Evolutionary conservation across 2,888 invertebrate genomes (phyloP).

Genomic region (Ditula angustiorana): DNA sequence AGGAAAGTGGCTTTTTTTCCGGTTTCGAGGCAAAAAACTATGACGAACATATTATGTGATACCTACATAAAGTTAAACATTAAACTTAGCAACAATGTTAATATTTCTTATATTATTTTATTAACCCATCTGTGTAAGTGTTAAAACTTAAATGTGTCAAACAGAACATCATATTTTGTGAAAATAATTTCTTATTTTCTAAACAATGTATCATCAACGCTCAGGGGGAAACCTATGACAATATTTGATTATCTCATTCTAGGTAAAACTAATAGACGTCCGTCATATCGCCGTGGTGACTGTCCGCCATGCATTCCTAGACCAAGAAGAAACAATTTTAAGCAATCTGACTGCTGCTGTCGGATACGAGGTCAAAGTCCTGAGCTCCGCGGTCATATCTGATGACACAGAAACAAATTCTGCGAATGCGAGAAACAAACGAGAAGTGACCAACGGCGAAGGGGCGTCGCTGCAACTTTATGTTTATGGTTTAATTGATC

Average conservation of each 20-base stretch:
- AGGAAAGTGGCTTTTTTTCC: too few relatives aligned
- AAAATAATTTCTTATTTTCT: neutral
- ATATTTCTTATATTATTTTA: too few relatives aligned
- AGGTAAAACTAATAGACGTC: conserved; percentile 75
- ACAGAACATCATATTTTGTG: neutral
- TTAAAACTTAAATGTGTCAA: too few relatives aligned
- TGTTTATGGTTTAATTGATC: conserved; percentile 68
- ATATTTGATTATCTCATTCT: conserved; percentile 49
- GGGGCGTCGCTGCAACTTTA: conserved; percentile 67
- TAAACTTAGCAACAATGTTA: too few relatives aligned
- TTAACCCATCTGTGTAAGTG: too few relatives aligned
- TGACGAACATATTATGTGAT: too few relatives aligned
- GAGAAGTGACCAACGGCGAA: conserved; percentile 45
- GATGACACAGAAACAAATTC: conserved; percentile 47
- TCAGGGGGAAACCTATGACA: neutral
- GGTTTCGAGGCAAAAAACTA: too few relatives aligned
- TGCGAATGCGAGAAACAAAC: conserved; percentile 49
- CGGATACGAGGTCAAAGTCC: conserved; percentile 70
- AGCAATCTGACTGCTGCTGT: conserved; percentile 61
- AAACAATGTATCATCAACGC: neutral
- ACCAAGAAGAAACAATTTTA: conserved; percentile 66
- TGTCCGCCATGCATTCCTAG: conserved; percentile 68
- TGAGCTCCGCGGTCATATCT: conserved; percentile 72
- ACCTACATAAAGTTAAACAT: too few relatives aligned
- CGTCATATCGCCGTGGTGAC: conserved; percentile 75